Percentiles rank a stretch among this genome's conserved stretches.
These are phyloP conservation scores for Atherix ibis DNA, from an alignment of 2,888 invertebrate genomes.

Conservation along the genomic window DNA sequence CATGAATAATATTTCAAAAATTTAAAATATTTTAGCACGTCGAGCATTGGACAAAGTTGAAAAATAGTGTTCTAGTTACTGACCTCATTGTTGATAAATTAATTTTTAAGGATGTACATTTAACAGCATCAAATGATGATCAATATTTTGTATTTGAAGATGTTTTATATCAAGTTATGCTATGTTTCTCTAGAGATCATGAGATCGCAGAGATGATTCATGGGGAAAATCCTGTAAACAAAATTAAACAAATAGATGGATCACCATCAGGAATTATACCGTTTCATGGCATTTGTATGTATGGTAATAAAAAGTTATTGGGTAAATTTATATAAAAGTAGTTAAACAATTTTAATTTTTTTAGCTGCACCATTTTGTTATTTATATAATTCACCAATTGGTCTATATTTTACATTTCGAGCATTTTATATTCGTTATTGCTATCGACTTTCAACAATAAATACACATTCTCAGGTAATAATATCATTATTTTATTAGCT, in stretches of 20 bases:
- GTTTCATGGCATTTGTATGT: slow-evolving; percentile 96
- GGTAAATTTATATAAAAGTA: background rate
- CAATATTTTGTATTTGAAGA: slow-evolving; percentile 98
- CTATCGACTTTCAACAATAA: slow-evolving; percentile 81
- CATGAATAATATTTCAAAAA: background rate
- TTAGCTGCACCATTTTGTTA: slow-evolving; percentile 90
- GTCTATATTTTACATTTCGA: slow-evolving; percentile 77
- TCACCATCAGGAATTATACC: slow-evolving; percentile 93
- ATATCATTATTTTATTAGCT: background rate
- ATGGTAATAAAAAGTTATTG: slow-evolving; percentile 54
- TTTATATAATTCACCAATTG: slow-evolving; percentile 73
- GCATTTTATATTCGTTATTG: slow-evolving; percentile 85
- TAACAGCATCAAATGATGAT: slow-evolving; percentile 93
- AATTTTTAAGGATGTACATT: slow-evolving; percentile 87
- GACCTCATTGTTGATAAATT: slow-evolving; percentile 89
- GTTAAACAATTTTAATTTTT: background rate
- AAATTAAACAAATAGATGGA: slow-evolving; percentile 30
- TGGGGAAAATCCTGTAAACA: slow-evolving; percentile 29
- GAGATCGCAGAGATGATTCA: slow-evolving; percentile 60
- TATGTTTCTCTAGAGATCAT: slow-evolving; percentile 83
- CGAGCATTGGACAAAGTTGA: slow-evolving; percentile 64
- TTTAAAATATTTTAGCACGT: slow-evolving; percentile 40
- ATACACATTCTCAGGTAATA: slow-evolving; percentile 67
- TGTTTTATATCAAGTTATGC: slow-evolving; percentile 79
- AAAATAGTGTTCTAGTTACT: slow-evolving; percentile 65